A percentile compares a stretch with the other conserved stretches of the same genome.
Conservation (phyloP, 1,140 invertebrate species). For the Triops cancriformis region DNA sequence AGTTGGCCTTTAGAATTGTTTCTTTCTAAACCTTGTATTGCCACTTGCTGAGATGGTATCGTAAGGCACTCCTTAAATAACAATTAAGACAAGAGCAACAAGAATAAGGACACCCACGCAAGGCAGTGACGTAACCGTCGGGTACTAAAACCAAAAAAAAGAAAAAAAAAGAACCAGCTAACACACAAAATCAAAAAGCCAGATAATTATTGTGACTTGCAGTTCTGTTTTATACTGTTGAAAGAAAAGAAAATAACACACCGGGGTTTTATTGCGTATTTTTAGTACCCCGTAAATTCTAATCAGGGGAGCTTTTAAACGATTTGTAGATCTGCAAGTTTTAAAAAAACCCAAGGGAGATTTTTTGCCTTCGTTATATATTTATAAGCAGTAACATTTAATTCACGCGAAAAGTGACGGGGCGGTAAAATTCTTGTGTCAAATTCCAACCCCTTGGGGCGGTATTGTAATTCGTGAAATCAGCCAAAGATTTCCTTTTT, state of each 20-base stretch:
- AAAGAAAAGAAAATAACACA: neutral
- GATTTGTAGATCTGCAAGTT: too few relatives aligned
- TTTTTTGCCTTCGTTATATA: neutral
- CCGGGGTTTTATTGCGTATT: neutral
- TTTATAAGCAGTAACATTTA: neutral
- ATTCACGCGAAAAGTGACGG: constrained; percentile 48
- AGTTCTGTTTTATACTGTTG: neutral
- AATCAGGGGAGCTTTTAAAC: neutral
- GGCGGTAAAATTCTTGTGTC: constrained; percentile 52
- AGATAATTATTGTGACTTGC: neutral
- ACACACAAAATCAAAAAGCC: constrained; percentile 2
- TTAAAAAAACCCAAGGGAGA: neutral
- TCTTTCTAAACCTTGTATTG: constrained; percentile 6
- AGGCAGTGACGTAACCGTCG: neutral
- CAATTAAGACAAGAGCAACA: neutral
- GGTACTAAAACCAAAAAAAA: neutral
- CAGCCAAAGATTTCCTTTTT: constrained; percentile 39
- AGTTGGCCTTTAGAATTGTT: neutral
- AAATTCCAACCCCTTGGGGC: constrained; percentile 63
- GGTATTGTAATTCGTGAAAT: constrained; percentile 59
- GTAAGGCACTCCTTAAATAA: neutral
- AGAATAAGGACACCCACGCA: constrained; percentile 1
- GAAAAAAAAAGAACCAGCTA: neutral
- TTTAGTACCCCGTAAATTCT: neutral
- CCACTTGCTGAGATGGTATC: constrained; percentile 7